These are phyloP conservation scores for Riparia riparia DNA, from an alignment of 2,113 vertebrate species.

Conservation along the genomic window DNA sequence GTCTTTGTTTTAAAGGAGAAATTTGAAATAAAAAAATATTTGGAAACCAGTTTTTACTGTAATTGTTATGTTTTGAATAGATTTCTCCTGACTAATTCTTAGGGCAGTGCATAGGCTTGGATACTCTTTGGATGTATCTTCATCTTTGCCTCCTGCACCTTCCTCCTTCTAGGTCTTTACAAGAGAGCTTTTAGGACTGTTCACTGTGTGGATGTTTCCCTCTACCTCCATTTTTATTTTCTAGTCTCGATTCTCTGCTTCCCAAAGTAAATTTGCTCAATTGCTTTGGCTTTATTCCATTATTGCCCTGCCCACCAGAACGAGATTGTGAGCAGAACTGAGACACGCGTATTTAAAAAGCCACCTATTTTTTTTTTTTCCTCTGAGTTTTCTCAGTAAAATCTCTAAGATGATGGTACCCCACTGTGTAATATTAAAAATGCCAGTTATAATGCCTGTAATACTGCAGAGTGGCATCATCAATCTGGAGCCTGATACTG, in stretches of 20 bases:
- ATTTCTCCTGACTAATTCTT: not conserved
- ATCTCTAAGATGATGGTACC: not conserved
- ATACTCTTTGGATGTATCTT: not conserved
- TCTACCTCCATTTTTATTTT: not conserved
- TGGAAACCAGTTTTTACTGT: not conserved
- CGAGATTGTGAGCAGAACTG: not conserved
- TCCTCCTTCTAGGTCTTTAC: not conserved
- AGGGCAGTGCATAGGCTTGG: not conserved
- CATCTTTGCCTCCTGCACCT: not conserved
- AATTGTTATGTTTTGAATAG: not conserved
- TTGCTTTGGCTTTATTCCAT: not conserved
- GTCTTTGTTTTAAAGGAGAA: not conserved
- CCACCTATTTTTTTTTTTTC: not conserved
- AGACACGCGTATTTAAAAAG: not conserved
- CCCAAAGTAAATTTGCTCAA: not conserved
- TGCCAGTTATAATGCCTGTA: not conserved
- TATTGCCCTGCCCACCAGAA: not conserved
- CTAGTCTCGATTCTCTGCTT: not conserved
- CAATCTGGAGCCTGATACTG: not conserved
- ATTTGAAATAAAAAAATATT: not conserved
- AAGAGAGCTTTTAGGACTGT: not conserved
- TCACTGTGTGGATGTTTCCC: not conserved
- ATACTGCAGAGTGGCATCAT: not conserved
- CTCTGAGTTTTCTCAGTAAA: not conserved
- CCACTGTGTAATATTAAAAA: not conserved